These are phyloP conservation scores for Gila orcuttii DNA, from an alignment of 2,113 vertebrate genomes.

Conservation along the genomic window DNA sequence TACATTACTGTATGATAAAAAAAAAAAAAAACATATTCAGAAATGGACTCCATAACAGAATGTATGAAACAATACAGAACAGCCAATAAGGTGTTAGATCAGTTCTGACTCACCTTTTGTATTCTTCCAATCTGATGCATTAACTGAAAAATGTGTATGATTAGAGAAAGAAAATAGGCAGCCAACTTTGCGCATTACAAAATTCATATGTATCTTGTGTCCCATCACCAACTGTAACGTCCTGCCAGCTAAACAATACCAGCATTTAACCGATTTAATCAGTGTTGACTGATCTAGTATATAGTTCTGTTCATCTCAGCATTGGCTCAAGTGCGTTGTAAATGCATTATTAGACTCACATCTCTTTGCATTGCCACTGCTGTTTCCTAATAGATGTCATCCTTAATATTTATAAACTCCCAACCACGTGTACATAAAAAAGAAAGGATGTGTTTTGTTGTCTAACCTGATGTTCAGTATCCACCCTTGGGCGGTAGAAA, in stretches of 20 bases:
- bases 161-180: not conserved
- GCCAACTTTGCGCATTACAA: not conserved
- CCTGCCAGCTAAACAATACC: not conserved
- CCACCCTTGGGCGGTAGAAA: constrained; percentile 24
- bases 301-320: not conserved
- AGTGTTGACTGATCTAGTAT: not conserved
- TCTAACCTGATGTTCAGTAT: constrained; percentile 31
- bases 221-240: not conserved
- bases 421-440: constrained; percentile 4
- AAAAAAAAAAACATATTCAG: not conserved
- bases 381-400: constrained; percentile 5
- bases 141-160: not conserved
- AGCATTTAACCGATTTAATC: not conserved
- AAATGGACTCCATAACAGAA: not conserved
- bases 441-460: constrained; percentile 47
- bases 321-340: not conserved
- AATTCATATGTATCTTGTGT: constrained; percentile 2
- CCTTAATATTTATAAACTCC: not conserved
- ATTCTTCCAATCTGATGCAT: not conserved
- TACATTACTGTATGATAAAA: not conserved
- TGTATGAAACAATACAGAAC: not conserved
- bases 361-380: not conserved
- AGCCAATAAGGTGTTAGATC: not conserved
- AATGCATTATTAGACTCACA: not conserved
- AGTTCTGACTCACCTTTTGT: not conserved